Conservation (phyloP, 2,888 invertebrate species). For the Caenorhabditis zanzibari region DNA sequence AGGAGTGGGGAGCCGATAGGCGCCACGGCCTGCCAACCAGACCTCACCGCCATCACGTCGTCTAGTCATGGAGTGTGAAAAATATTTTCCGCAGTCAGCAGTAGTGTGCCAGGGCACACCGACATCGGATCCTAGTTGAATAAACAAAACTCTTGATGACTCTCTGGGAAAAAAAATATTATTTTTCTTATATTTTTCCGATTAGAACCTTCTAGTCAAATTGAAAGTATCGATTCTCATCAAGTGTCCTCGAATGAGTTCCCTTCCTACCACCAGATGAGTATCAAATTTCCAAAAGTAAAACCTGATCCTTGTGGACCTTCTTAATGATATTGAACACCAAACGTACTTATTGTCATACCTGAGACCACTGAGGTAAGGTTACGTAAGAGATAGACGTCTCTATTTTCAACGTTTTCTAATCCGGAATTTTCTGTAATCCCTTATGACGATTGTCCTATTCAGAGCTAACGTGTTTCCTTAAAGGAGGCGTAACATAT, state of each 20-base stretch:
- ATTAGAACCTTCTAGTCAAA: not conserved
- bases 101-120: slow-evolving; percentile 12
- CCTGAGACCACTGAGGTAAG: too few relatives aligned
- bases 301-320: slow-evolving; percentile 14
- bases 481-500: too few relatives aligned
- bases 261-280: not conserved
- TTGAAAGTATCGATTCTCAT: not conserved
- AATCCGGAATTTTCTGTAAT: slow-evolving; percentile 13
- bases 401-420: slow-evolving; percentile 21
- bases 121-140: not conserved
- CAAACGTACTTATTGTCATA: not conserved
- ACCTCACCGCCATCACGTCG: slow-evolving; percentile 29
- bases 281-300: slow-evolving; percentile 15
- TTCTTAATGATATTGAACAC: not conserved
- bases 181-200: slow-evolving; percentile 1
- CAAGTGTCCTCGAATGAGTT: not conserved
- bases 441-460: slow-evolving; percentile 3
- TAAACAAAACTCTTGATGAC: not conserved
- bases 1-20: slow-evolving; percentile 1
- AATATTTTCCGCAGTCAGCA: slow-evolving; percentile 32
- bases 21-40: slow-evolving; percentile 24
- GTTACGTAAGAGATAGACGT: too few relatives aligned
- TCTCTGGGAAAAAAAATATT: slow-evolving; percentile 13
- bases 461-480: not conserved
- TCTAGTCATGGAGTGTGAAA: slow-evolving; percentile 54